These are phyloP conservation scores for Zygaena filipendulae DNA, from an alignment of 2,888 invertebrate genomes.

Conservation along the genomic window DNA sequence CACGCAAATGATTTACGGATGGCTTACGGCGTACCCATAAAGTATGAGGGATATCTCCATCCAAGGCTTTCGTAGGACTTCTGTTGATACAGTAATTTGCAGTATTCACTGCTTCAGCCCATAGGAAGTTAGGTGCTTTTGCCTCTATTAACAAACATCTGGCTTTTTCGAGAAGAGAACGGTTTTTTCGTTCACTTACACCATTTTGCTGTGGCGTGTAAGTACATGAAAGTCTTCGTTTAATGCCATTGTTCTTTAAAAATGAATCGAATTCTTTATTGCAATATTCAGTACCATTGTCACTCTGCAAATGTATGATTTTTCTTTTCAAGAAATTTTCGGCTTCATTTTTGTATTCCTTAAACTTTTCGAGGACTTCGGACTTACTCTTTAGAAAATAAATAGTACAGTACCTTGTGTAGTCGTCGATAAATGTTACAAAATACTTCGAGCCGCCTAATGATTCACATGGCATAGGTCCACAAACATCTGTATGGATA, in stretches of 20 bases:
- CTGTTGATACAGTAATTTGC: background rate
- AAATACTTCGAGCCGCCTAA: too few species aligned
- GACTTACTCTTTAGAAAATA: too few species aligned
- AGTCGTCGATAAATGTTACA: too few species aligned
- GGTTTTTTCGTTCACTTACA: conserved; percentile 1
- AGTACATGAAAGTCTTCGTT: background rate
- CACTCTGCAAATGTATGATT: background rate
- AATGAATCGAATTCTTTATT: background rate
- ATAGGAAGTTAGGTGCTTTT: background rate
- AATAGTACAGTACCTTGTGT: too few species aligned
- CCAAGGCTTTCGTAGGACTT: conserved; percentile 1
- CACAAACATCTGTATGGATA: too few species aligned
- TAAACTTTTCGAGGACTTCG: too few species aligned
- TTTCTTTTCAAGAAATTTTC: background rate
- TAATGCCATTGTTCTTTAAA: background rate
- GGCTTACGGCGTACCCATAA: too few species aligned
- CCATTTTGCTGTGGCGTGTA: conserved; percentile 3
- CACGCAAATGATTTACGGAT: too few species aligned
- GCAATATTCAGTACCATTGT: background rate
- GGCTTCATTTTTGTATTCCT: background rate
- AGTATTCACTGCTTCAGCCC: conserved; percentile 1
- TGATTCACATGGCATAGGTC: too few species aligned
- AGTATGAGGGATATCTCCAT: too few species aligned
- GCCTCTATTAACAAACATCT: conserved; percentile 1
- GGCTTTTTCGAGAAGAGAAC: background rate